These are phyloP conservation scores for Anguilla rostrata DNA, from an alignment of 2,113 vertebrate genomes.

Conservation along the genomic window DNA sequence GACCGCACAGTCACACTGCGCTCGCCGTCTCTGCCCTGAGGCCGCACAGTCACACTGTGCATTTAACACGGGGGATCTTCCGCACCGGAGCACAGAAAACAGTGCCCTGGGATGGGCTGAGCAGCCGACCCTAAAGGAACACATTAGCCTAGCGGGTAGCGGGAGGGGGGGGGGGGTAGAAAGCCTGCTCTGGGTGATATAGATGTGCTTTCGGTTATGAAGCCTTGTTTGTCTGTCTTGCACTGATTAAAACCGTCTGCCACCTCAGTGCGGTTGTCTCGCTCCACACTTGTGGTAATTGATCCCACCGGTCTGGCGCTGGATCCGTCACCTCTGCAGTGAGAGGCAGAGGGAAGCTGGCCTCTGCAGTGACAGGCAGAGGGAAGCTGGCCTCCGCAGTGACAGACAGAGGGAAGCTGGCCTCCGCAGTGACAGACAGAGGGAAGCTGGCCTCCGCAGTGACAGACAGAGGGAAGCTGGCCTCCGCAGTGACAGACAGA, in stretches of 20 bases:
- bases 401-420: too few relatives aligned
- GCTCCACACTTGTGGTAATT: background rate
- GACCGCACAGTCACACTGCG: too few relatives aligned
- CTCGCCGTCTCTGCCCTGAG: too few relatives aligned
- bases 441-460: too few relatives aligned
- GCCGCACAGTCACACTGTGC: too few relatives aligned
- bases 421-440: too few relatives aligned
- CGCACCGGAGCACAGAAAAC: background rate
- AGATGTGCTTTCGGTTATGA: background rate
- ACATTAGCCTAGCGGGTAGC: background rate
- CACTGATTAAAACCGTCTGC: background rate
- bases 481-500: too few relatives aligned
- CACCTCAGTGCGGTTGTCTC: background rate
- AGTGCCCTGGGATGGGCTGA: background rate
- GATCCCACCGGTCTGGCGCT: background rate
- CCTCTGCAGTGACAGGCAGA: too few relatives aligned
- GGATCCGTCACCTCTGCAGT: background rate
- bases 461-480: too few relatives aligned
- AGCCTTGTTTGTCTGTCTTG: background rate
- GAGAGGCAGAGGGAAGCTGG: background rate
- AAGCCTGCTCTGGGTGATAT: background rate
- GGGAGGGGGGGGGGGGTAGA: background rate
- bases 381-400: too few relatives aligned
- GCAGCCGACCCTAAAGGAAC: background rate
- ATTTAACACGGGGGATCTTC: background rate